A percentile compares a stretch with the other conserved stretches of the same genome.
These are phyloP conservation scores for Hydroisotoma schaefferi DNA, from an alignment of 2,888 invertebrate species.

Conservation along the genomic window DNA sequence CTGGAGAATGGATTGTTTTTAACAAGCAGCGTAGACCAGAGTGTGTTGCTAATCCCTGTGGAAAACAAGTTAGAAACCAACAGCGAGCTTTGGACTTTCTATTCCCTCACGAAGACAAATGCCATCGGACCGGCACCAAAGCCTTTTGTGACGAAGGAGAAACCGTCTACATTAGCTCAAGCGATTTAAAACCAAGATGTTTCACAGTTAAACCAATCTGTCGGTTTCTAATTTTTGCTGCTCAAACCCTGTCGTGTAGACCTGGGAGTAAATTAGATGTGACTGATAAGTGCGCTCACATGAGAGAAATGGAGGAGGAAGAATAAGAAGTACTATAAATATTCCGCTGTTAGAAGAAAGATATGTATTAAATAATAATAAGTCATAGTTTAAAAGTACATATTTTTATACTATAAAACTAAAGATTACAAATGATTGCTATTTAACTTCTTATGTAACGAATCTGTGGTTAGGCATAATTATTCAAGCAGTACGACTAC, in stretches of 20 bases:
- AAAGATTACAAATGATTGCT: no score
- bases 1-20: constrained; percentile 36
- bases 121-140: constrained; percentile 32
- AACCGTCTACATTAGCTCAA: constrained; percentile 33
- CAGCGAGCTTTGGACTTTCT: constrained; percentile 20
- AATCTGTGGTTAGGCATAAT: no score
- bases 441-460: no score
- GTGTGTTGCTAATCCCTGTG: constrained; percentile 30
- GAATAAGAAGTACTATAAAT: neutral
- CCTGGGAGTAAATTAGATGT: constrained; percentile 39
- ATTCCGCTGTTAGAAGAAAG: no score
- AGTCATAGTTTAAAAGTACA: no score
- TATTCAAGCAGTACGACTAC: no score
- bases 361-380: no score
- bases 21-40: constrained; percentile 34
- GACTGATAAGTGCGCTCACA: constrained; percentile 35
- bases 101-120: constrained; percentile 25
- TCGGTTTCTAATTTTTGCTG: constrained; percentile 35
- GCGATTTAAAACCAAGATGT: constrained; percentile 34
- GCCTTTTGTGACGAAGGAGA: constrained; percentile 33
- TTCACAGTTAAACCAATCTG: constrained; percentile 31
- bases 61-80: constrained; percentile 18
- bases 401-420: no score
- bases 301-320: constrained; percentile 36
- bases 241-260: constrained; percentile 31